A percentile compares a stretch with the other conserved stretches of the same genome.
Conservation (phyloP, 2,797 vertebrate genomes). For the Megaceryle alcyon region DNA sequence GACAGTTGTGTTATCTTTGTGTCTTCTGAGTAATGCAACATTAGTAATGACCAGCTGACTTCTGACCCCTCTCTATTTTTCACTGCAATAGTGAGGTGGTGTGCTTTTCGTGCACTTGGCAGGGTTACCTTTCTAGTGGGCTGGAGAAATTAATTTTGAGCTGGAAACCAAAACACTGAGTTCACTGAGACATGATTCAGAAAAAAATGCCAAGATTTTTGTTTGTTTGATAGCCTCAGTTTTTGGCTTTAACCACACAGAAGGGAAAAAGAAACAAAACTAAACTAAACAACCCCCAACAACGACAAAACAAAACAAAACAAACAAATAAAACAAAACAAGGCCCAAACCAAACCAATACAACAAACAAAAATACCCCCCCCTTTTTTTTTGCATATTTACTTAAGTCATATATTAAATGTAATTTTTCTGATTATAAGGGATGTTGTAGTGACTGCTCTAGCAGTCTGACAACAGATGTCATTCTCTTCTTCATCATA, state of each 20-base stretch:
- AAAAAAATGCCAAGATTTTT: not conserved
- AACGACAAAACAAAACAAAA: no score
- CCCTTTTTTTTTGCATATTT: not conserved
- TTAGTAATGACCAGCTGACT: not conserved
- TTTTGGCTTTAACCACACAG: not conserved
- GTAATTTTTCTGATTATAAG: not conserved
- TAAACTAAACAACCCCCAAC: no score
- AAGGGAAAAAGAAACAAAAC: no score
- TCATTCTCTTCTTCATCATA: not conserved
- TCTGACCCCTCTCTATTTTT: not conserved
- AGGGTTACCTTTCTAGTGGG: not conserved
- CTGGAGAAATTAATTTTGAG: slow-evolving; percentile 1
- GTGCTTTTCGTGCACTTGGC: not conserved
- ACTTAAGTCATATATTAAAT: not conserved
- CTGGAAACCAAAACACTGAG: not conserved
- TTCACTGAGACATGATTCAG: not conserved
- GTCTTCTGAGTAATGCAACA: not conserved
- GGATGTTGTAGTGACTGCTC: not conserved
- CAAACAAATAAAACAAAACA: no score
- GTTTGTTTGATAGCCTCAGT: not conserved
- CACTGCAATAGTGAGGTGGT: not conserved
- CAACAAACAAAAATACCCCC: no score
- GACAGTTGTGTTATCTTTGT: not conserved
- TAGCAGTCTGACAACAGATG: not conserved
- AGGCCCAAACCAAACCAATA: no score